These are phyloP conservation scores for Craniophora ligustri DNA, from an alignment of 2,888 invertebrate genomes.

Conservation along the genomic window DNA sequence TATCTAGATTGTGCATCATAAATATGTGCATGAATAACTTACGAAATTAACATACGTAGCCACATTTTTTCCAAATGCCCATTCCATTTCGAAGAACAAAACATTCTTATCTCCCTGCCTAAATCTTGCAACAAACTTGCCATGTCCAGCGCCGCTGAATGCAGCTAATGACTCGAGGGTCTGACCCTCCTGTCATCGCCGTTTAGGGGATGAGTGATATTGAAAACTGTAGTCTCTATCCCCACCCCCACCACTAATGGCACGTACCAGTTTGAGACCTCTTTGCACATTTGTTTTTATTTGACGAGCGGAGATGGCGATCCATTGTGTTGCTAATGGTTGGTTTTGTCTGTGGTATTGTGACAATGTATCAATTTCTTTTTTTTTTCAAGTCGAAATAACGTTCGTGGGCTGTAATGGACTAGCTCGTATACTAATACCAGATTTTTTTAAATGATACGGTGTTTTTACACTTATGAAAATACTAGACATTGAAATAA, in stretches of 20 bases:
- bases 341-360: slow-evolving; percentile 6
- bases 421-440: too few relatives aligned
- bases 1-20: too few relatives aligned
- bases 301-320: slow-evolving; percentile 27
- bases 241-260: slow-evolving; percentile 55
- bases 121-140: slow-evolving; percentile 69
- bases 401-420: too few relatives aligned
- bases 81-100: background rate
- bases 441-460: too few relatives aligned
- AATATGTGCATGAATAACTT: too few relatives aligned
- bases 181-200: slow-evolving; percentile 63
- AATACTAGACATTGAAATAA: too few relatives aligned
- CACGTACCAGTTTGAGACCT: slow-evolving; percentile 52
- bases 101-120: slow-evolving; percentile 44
- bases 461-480: too few relatives aligned
- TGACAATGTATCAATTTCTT: too few relatives aligned
- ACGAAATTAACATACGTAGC: too few relatives aligned
- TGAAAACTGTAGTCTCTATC: slow-evolving; percentile 53
- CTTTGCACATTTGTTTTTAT: slow-evolving; percentile 53
- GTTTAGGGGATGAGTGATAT: slow-evolving; percentile 60
- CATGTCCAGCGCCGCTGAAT: slow-evolving; percentile 66
- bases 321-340: slow-evolving; percentile 17
- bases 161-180: slow-evolving; percentile 68
- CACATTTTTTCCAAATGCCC: too few relatives aligned
- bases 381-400: too few relatives aligned